Conservation (phyloP, 2,888 invertebrate genomes). For the Hydrotaea diabolus region DNA sequence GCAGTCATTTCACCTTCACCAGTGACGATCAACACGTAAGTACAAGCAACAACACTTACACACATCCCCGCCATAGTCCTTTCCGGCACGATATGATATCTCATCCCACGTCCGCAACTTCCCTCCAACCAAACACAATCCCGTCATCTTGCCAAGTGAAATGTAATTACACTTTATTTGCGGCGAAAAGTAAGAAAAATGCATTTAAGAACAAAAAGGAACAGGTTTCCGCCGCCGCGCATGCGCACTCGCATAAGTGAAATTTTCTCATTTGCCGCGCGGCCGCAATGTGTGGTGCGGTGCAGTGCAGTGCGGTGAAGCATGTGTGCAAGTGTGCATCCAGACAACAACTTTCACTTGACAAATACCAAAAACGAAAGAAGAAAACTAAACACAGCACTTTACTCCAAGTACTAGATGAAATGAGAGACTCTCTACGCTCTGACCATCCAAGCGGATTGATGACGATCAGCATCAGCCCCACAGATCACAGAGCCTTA, state of each 20-base stretch:
- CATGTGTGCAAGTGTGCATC: background rate
- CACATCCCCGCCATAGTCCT: background rate
- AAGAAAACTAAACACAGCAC: slow-evolving; percentile 52
- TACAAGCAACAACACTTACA: slow-evolving; percentile 29
- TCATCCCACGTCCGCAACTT: slow-evolving; percentile 4
- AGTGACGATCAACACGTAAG: slow-evolving; percentile 79
- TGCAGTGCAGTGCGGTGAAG: background rate
- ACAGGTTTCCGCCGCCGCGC: slow-evolving; percentile 60
- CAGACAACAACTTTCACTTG: slow-evolving; percentile 67
- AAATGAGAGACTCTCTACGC: slow-evolving; percentile 47
- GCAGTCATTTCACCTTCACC: slow-evolving; percentile 82
- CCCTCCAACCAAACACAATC: background rate
- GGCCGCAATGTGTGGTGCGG: background rate
- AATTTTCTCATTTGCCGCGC: slow-evolving; percentile 62
- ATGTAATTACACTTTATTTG: slow-evolving; percentile 10
- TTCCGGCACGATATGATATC: background rate
- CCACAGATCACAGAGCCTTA: no score
- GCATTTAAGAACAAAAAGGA: slow-evolving; percentile 67
- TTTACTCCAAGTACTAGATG: slow-evolving; percentile 27
- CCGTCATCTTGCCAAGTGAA: background rate
- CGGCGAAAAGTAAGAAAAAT: slow-evolving; percentile 57
- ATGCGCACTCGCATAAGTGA: slow-evolving; percentile 58
- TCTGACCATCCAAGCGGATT: background rate
- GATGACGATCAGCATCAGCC: background rate
- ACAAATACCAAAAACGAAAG: slow-evolving; percentile 64